A percentile compares a stretch with the other conserved stretches of the same genome.
Conservation (phyloP, 2,797 vertebrate genomes). For the Nyctibius grandis region DNA sequence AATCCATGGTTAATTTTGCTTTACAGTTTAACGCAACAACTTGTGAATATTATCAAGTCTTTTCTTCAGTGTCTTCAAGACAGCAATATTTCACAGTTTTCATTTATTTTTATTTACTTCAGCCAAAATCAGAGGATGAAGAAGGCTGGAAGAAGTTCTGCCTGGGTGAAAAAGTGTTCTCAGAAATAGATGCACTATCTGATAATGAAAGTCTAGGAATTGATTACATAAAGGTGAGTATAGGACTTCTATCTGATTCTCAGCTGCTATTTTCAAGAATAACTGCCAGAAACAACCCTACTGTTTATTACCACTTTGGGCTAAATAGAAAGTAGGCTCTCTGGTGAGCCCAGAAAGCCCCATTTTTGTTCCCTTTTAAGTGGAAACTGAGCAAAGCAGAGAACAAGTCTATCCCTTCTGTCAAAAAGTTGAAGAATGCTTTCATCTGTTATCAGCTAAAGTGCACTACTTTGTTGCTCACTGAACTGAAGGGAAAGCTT, state of each 20-base stretch:
- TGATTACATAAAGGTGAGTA: slow-evolving; percentile 86
- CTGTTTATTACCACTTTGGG: neutral
- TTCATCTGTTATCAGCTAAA: neutral
- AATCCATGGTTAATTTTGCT: neutral
- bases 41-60: neutral
- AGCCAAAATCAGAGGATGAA: slow-evolving; percentile 80
- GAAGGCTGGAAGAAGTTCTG: slow-evolving; percentile 84
- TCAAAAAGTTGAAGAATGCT: neutral
- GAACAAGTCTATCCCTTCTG: neutral
- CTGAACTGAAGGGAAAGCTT: neutral
- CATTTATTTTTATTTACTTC: slow-evolving; percentile 4
- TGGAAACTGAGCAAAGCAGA: neutral
- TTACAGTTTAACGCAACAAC: neutral
- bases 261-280: neutral
- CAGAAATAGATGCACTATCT: slow-evolving; percentile 55
- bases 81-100: neutral
- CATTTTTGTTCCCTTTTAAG: neutral
- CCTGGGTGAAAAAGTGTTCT: slow-evolving; percentile 84
- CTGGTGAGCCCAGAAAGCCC: neutral
- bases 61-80: neutral
- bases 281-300: neutral
- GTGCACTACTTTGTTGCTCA: neutral
- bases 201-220: slow-evolving; percentile 78
- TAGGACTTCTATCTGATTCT: neutral
- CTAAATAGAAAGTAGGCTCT: neutral